A percentile compares a stretch with the other conserved stretches of the same genome.
Conservation (phyloP, 2,888 invertebrate species). For the Cantharis lateralis region DNA sequence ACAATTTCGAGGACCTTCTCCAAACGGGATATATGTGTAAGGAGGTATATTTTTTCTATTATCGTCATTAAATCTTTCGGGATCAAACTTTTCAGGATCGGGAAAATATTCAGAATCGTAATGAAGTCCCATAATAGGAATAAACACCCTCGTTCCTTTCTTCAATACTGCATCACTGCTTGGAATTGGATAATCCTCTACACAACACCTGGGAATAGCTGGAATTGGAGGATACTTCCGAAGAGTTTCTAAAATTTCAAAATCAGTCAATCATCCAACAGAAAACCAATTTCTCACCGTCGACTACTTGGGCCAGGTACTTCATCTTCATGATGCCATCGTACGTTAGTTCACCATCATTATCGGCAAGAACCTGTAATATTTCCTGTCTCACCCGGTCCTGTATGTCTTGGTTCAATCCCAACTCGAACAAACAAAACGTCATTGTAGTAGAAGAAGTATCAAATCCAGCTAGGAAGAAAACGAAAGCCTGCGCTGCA, state of each 20-base stretch:
- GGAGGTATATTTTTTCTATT: neutral
- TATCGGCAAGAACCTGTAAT: constrained; percentile 45
- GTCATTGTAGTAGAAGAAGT: constrained; percentile 52
- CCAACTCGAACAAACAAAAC: constrained; percentile 58
- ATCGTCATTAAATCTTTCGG: neutral
- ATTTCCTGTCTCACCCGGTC: constrained; percentile 54
- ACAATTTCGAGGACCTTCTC: neutral
- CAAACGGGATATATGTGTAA: neutral
- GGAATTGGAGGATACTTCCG: neutral
- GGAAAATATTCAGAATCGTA: neutral
- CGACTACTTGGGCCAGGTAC: constrained; percentile 57
- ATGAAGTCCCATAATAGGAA: neutral
- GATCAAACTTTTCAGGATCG: neutral
- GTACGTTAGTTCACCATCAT: constrained; percentile 54
- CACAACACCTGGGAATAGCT: neutral
- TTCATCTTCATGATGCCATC: constrained; percentile 57
- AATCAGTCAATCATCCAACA: neutral
- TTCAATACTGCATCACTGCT: neutral
- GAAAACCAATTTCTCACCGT: constrained; percentile 35
- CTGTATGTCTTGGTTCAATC: constrained; percentile 56
- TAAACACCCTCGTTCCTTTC: neutral
- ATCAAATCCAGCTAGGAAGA: constrained; percentile 49
- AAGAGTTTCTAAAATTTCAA: neutral
- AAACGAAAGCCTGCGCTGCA: constrained; percentile 40
- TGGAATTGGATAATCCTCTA: neutral